Conservation (phyloP, 1,140 invertebrate genomes). For the Drosophila funebris region DNA sequence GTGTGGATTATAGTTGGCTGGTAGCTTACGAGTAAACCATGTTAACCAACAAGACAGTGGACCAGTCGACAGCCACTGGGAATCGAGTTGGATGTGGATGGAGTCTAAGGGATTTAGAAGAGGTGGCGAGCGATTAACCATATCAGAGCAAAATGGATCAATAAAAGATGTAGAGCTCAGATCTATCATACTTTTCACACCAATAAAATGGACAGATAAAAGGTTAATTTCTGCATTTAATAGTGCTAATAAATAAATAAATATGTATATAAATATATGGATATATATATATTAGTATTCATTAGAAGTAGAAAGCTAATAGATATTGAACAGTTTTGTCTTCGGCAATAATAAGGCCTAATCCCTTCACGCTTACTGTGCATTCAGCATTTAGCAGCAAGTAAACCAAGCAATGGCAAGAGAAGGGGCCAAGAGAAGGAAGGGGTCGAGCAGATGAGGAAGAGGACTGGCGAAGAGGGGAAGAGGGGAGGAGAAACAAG, state of each 20-base stretch:
- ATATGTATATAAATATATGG: neutral
- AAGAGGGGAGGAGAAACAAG: constrained; percentile 4
- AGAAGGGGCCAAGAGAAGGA: neutral
- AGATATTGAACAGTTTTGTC: constrained; percentile 29
- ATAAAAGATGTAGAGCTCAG: neutral
- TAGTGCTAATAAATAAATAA: too few relatives aligned
- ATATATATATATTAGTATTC: constrained; percentile 1
- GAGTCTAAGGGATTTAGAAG: neutral
- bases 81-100: neutral
- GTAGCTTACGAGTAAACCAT: constrained; percentile 36
- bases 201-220: neutral
- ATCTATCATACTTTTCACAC: neutral
- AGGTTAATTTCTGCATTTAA: too few relatives aligned
- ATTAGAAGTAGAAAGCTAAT: neutral
- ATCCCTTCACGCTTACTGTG: constrained; percentile 79
- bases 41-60: neutral
- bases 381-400: constrained; percentile 49
- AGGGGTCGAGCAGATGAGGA: neutral
- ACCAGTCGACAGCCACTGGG: constrained; percentile 22
- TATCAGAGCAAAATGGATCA: constrained; percentile 9
- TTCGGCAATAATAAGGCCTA: constrained; percentile 70
- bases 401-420: neutral
- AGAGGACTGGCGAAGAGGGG: too few relatives aligned
- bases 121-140: constrained; percentile 28
- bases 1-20: constrained; percentile 77